A percentile compares a stretch with the other conserved stretches of the same genome.
These are phyloP conservation scores for Petromus typicus DNA, from an alignment of 2,113 vertebrate species.

Conservation along the genomic window DNA sequence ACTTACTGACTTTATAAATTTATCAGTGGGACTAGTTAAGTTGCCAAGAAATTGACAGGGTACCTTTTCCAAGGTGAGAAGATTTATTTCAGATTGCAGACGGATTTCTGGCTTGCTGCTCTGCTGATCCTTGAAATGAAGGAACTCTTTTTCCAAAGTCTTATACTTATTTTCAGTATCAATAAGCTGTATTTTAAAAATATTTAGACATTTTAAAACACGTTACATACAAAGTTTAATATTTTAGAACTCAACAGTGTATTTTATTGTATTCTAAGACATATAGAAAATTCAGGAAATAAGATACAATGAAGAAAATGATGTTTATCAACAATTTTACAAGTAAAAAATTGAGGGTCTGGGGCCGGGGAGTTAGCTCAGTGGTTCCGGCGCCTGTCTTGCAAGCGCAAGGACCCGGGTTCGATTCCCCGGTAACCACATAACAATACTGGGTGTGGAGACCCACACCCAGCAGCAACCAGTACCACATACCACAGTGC, in stretches of 20 bases:
- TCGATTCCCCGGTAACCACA: too few species aligned
- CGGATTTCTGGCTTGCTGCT: constrained; percentile 93
- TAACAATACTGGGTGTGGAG: too few species aligned
- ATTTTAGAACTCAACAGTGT: constrained; percentile 53
- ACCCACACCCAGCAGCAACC: too few species aligned
- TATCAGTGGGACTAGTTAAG: background rate
- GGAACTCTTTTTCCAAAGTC: constrained; percentile 94
- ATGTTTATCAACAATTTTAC: background rate
- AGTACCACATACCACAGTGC: too few species aligned
- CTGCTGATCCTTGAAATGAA: constrained; percentile 94
- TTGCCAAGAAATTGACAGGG: constrained; percentile 27
- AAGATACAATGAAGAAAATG: background rate
- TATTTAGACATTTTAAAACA: constrained; percentile 51
- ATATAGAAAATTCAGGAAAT: constrained; percentile 45
- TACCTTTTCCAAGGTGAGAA: constrained; percentile 98
- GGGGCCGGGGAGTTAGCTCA: too few species aligned
- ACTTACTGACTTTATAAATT: background rate
- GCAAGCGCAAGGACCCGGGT: too few species aligned
- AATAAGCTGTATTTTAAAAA: constrained; percentile 86
- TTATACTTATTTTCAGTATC: constrained; percentile 92
- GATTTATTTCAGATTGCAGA: constrained; percentile 95
- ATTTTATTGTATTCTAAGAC: constrained; percentile 32
- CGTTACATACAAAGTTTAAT: constrained; percentile 6
- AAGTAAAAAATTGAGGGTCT: too few species aligned
- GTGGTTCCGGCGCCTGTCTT: too few species aligned